These are phyloP conservation scores for Periophthalmodon schlosseri DNA, from an alignment of 2,113 vertebrate species.

Conservation along the genomic window DNA sequence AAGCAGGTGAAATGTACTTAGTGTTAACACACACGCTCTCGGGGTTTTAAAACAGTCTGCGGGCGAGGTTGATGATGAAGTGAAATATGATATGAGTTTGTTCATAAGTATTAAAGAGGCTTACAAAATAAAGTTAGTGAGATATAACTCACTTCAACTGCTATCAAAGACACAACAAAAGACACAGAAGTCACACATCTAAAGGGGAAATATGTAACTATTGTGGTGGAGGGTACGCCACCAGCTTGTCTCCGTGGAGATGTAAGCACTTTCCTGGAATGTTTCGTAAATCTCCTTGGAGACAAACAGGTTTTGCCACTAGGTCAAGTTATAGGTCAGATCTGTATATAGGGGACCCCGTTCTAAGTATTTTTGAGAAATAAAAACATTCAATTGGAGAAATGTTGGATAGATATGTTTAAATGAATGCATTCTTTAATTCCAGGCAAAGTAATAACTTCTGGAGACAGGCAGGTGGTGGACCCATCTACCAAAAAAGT, in stretches of 20 bases:
- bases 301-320: too few relatives aligned
- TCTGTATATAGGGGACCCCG: too few relatives aligned
- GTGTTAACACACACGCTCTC: conserved; percentile 33
- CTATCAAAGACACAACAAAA: background rate
- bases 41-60: conserved; percentile 44
- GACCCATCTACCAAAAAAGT: background rate
- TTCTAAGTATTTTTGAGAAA: too few relatives aligned
- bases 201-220: background rate
- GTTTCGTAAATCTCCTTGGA: background rate
- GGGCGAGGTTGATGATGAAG: conserved; percentile 34
- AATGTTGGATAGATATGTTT: too few relatives aligned
- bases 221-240: background rate
- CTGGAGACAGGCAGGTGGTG: background rate
- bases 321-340: too few relatives aligned
- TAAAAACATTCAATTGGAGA: too few relatives aligned
- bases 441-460: background rate
- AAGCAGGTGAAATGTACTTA: conserved; percentile 38
- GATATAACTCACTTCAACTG: background rate
- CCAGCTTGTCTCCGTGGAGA: background rate
- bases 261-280: background rate
- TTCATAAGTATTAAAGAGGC: background rate
- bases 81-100: conserved; percentile 19
- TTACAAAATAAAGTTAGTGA: background rate
- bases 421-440: background rate
- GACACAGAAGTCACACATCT: background rate